Percentiles rank a stretch among this genome's conserved stretches.
Conservation (phyloP, 2,113 vertebrate genomes). For the Mastomys natalensis region DNA sequence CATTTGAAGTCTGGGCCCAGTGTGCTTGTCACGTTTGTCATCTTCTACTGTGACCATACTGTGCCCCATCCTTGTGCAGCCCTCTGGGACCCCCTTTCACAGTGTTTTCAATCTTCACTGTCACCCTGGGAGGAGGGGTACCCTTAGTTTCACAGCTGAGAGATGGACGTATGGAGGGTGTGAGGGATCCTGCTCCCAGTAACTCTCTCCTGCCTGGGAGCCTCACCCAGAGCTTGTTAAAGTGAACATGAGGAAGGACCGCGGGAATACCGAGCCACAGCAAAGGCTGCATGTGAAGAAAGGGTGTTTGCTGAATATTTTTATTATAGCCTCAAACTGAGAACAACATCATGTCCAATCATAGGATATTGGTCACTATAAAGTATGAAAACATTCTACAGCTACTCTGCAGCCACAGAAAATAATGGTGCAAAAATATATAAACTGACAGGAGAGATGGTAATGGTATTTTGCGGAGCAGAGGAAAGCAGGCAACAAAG, state of each 20-base stretch:
- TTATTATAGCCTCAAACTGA: constrained; percentile 71
- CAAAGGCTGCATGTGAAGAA: constrained; percentile 41
- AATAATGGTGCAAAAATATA: constrained; percentile 74
- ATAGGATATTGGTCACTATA: constrained; percentile 66
- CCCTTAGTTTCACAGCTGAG: not conserved
- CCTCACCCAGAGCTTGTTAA: not conserved
- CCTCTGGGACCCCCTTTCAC: not conserved
- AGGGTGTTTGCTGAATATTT: constrained; percentile 58
- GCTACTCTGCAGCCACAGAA: constrained; percentile 65
- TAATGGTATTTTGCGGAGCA: constrained; percentile 70
- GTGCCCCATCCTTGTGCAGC: not conserved
- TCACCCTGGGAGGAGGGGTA: not conserved
- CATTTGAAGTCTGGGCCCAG: not conserved
- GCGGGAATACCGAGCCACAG: not conserved
- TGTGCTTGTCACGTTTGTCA: not conserved
- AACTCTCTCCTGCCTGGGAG: not conserved
- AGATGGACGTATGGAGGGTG: not conserved
- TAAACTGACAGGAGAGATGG: constrained; percentile 71
- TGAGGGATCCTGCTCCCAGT: not conserved
- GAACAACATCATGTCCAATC: constrained; percentile 69
- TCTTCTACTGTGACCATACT: not conserved
- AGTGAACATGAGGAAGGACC: not conserved
- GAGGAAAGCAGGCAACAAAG: constrained; percentile 72
- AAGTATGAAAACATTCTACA: constrained; percentile 67
- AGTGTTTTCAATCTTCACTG: not conserved